Evolutionary conservation across 2,113 vertebrate genomes (phyloP).

Genomic region (Sylvia atricapilla): DNA sequence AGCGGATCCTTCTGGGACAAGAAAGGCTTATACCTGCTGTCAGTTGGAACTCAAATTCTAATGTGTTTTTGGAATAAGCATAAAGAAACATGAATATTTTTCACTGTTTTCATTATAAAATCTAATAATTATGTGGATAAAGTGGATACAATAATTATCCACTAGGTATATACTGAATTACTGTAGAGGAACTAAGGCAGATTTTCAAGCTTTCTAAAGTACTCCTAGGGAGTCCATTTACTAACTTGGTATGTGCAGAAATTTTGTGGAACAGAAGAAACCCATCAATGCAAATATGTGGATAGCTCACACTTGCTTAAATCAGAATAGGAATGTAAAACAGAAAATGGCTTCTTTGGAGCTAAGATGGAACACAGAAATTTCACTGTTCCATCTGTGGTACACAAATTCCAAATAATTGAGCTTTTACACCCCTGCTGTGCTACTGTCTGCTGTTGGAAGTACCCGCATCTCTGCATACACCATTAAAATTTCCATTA

Average conservation of each 20-base stretch:
- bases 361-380: background rate
- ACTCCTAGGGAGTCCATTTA: background rate
- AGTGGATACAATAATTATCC: background rate
- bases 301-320: background rate
- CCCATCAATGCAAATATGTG: background rate
- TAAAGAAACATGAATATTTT: background rate
- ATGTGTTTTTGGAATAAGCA: background rate
- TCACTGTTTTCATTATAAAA: background rate
- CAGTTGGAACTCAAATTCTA: background rate
- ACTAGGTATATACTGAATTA: background rate
- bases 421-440: background rate
- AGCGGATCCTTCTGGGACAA: background rate
- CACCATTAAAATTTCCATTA: background rate
- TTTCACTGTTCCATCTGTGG: background rate
- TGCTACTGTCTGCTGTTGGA: background rate
- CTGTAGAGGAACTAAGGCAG: background rate
- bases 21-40: background rate
- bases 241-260: background rate
- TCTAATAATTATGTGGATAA: background rate
- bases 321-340: background rate
- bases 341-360: background rate
- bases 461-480: background rate
- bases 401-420: background rate
- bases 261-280: background rate
- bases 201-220: background rate